Evolutionary conservation across 2,113 vertebrate species (phyloP).

Genomic region (Mus musculus): GRCm39 chr13:53098001-53098500

Average conservation of each 20-base stretch:
- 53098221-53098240: background rate
- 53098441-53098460: too few relatives aligned
- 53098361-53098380: background rate
- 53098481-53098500: background rate
- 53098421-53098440: too few relatives aligned
- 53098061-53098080: background rate
- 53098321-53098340: background rate
- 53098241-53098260: background rate
- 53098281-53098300: background rate
- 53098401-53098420: background rate
- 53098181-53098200: background rate
- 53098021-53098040: background rate
- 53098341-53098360: background rate
- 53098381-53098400: background rate
- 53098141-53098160: background rate
- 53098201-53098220: background rate
- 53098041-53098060: background rate
- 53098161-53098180: background rate
- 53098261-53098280: background rate
- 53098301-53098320: conserved; percentile 9
- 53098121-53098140: background rate
- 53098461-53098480: background rate
- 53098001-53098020: background rate
- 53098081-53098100: background rate
- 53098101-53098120: background rate